Percentiles rank a stretch among this genome's conserved stretches.
Conservation (phyloP, 2,797 vertebrate genomes). For the Gephyroberyx darwinii region DNA sequence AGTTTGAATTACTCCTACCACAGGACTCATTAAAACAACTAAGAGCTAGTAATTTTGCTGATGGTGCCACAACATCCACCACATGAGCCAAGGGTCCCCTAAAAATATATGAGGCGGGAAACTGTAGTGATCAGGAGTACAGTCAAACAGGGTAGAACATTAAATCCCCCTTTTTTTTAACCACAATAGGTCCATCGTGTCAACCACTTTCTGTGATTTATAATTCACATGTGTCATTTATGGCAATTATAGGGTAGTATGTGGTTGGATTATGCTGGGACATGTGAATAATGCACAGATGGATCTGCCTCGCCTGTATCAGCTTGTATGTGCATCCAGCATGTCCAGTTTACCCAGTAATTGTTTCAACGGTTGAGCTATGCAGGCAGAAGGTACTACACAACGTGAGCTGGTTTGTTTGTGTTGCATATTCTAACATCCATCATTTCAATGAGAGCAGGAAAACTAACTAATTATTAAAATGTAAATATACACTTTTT, state of each 20-base stretch:
- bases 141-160: slow-evolving; percentile 35
- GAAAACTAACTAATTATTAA: neutral
- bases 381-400: too few relatives aligned
- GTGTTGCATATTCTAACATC: slow-evolving; percentile 1
- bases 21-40: slow-evolving; percentile 50
- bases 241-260: slow-evolving; percentile 38
- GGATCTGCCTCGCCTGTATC: slow-evolving; percentile 62
- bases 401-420: too few relatives aligned
- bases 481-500: neutral
- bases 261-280: slow-evolving; percentile 40
- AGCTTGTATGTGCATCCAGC: slow-evolving; percentile 43
- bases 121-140: slow-evolving; percentile 56
- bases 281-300: slow-evolving; percentile 49
- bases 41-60: slow-evolving; percentile 47
- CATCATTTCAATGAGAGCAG: neutral
- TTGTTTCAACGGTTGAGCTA: slow-evolving; percentile 37
- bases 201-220: slow-evolving; percentile 51
- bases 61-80: slow-evolving; percentile 37
- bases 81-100: slow-evolving; percentile 33
- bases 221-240: slow-evolving; percentile 66
- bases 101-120: slow-evolving; percentile 63
- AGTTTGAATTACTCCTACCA: slow-evolving; percentile 54
- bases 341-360: slow-evolving; percentile 21
- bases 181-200: slow-evolving; percentile 53
- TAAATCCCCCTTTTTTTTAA: slow-evolving; percentile 19